Percentiles rank a stretch among this genome's conserved stretches.
phyloP scores from a whole-genome alignment of 2,113 vertebrate genomes.

The Periophthalmodon schlosseri region DNA sequence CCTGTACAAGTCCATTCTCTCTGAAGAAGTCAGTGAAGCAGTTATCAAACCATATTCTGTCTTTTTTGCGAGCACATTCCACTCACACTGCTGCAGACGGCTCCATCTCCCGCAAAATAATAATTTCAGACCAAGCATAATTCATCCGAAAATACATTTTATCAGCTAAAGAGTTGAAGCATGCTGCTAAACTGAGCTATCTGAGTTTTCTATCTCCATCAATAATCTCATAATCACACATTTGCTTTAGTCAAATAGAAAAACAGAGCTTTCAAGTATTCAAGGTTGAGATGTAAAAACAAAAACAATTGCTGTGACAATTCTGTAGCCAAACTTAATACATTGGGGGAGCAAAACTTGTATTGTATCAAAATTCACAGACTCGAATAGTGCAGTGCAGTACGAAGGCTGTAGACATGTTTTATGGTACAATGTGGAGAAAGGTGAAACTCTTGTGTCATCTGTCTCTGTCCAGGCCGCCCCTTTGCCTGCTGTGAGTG shows the following conservation, averaged over 20 bases:
- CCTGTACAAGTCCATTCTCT: conserved; percentile 60
- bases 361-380: conserved; percentile 18
- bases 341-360: conserved; percentile 20
- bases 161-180: conserved; percentile 20
- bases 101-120: not conserved
- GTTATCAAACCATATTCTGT: conserved; percentile 26
- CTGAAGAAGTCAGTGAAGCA: conserved; percentile 26
- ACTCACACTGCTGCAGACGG: conserved; percentile 13
- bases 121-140: conserved; percentile 18
- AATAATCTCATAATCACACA: conserved; percentile 28
- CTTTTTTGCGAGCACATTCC: conserved; percentile 2
- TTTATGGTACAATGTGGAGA: conserved; percentile 48
- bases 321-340: conserved; percentile 32
- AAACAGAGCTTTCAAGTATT: conserved; percentile 5
- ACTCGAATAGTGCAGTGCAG: conserved; percentile 19
- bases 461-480: conserved; percentile 85
- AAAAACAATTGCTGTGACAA: conserved; percentile 25
- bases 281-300: conserved; percentile 3
- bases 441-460: conserved; percentile 67
- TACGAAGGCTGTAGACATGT: conserved; percentile 53
- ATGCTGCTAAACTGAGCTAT: conserved; percentile 38
- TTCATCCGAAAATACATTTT: conserved; percentile 20
- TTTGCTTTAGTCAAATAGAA: conserved; percentile 34
- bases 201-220: conserved; percentile 8
- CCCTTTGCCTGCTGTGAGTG: conserved; percentile 85